phyloP scores from a whole-genome alignment of 2,888 invertebrate species.

The Diabrotica balteata region DNA sequence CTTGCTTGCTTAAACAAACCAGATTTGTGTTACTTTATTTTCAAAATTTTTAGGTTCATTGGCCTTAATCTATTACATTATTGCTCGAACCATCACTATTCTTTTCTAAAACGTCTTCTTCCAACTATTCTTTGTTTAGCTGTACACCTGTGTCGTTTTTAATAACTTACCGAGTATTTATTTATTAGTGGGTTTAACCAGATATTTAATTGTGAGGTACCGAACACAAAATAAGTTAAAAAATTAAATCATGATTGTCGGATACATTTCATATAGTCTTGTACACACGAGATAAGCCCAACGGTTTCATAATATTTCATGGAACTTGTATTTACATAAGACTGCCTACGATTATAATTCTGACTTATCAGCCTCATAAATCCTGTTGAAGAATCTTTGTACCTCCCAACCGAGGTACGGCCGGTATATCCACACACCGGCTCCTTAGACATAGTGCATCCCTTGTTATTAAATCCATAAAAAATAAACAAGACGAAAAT shows the following conservation, averaged over 20 bases:
- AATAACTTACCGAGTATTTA: no score
- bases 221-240: not conserved
- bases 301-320: conserved; percentile 22
- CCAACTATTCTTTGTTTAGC: no score
- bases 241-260: conserved; percentile 14
- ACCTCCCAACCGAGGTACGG: conserved; percentile 4
- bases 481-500: conserved; percentile 27
- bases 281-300: conserved; percentile 6
- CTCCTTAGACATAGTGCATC: not conserved
- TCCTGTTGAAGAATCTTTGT: conserved; percentile 21
- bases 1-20: no score
- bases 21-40: no score
- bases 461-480: conserved; percentile 18
- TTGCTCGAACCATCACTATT: no score
- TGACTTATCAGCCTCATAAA: conserved; percentile 31
- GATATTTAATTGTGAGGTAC: no score
- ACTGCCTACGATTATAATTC: conserved; percentile 25
- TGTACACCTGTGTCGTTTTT: no score
- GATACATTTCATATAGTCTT: conserved; percentile 7
- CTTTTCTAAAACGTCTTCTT: no score
- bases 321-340: conserved; percentile 28
- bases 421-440: not conserved
- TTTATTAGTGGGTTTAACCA: no score
- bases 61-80: no score
- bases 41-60: no score